Evolutionary conservation across 2,888 invertebrate genomes (phyloP).

Genomic region (Sphaerophoria rueppellii): DNA sequence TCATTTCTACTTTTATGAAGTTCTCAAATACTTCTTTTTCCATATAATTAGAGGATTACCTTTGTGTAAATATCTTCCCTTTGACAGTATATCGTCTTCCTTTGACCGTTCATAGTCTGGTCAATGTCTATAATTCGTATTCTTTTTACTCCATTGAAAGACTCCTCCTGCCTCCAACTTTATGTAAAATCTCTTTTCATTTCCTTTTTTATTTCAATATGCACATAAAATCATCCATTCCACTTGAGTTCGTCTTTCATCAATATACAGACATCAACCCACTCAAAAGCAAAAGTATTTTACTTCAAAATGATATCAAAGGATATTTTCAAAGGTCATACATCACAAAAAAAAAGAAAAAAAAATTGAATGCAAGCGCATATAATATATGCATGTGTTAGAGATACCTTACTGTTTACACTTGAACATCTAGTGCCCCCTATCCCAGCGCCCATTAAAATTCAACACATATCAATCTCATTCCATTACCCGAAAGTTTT

Average conservation of each 20-base stretch:
- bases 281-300: constrained; percentile 12
- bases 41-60: no score
- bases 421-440: constrained; percentile 14
- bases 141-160: constrained; percentile 3
- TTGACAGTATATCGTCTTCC: no score
- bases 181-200: constrained; percentile 2
- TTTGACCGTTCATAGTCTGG: no score
- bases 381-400: no score
- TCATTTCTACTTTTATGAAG: no score
- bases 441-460: constrained; percentile 29
- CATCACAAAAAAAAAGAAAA: constrained; percentile 24
- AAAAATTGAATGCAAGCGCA: neutral
- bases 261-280: constrained; percentile 14
- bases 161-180: neutral
- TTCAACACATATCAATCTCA: constrained; percentile 43
- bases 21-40: no score
- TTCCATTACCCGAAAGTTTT: constrained; percentile 55
- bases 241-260: constrained; percentile 17
- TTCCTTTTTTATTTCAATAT: neutral
- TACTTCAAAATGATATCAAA: constrained; percentile 24
- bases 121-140: constrained; percentile 2
- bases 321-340: constrained; percentile 41
- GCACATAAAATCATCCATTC: constrained; percentile 13
- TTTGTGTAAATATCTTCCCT: no score
- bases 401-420: neutral